Evolutionary conservation across 1,140 invertebrate species (phyloP).

Genomic region (Brachionus sp.): DNA sequence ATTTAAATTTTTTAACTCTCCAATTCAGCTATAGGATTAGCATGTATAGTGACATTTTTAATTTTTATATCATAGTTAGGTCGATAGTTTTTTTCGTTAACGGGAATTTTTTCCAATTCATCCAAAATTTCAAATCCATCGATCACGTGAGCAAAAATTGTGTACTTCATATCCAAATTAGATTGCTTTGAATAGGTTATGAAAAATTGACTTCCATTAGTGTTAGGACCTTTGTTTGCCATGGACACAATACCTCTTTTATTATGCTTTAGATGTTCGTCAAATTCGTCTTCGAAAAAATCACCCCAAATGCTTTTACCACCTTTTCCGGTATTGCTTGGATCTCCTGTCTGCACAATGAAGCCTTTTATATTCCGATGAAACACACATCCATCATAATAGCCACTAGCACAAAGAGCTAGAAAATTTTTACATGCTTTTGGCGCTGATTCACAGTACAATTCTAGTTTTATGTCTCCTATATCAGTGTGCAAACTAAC

Average conservation of each 20-base stretch:
- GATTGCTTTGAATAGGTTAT: conserved; percentile 92
- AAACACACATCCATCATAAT: conserved; percentile 85
- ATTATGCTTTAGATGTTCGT: conserved; percentile 86
- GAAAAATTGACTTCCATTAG: conserved; percentile 97
- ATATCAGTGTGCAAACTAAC: conserved; percentile 95
- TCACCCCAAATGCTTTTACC: conserved; percentile 93
- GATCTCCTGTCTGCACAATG: conserved; percentile 86
- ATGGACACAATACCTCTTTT: conserved; percentile 82
- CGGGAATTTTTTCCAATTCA: conserved; percentile 38
- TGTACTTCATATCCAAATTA: conserved; percentile 94
- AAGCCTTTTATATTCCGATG: conserved; percentile 93
- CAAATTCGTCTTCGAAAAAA: conserved; percentile 88
- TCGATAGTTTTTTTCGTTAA: conserved; percentile 61
- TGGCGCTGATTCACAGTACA: conserved; percentile 96
- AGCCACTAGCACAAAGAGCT: conserved; percentile 80
- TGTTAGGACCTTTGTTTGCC: conserved; percentile 90
- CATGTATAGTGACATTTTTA: conserved; percentile 83
- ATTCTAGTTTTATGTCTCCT: conserved; percentile 82
- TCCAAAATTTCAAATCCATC: conserved; percentile 38
- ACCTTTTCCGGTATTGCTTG: conserved; percentile 79
- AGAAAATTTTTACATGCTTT: conserved; percentile 93
- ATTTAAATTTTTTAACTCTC: conserved; percentile 15
- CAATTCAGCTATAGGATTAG: conserved; percentile 75
- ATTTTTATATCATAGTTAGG: conserved; percentile 77
- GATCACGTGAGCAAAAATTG: conserved; percentile 82